phyloP scores from a whole-genome alignment of 2,888 invertebrate species.

The Chouioia cunea region DNA sequence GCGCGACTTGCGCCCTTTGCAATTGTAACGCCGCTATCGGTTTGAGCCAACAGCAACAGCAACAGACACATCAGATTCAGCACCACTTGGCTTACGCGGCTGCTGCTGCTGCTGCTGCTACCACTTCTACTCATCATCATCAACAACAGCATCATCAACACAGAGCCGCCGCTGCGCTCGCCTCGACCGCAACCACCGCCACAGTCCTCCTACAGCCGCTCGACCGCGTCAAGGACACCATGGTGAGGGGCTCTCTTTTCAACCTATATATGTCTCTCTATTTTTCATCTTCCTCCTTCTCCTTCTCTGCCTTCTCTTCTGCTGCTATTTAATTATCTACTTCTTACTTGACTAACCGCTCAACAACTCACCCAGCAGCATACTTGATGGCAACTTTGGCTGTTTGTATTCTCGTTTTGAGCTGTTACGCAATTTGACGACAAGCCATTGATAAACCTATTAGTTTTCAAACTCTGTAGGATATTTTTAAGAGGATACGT shows the following conservation, averaged over 20 bases:
- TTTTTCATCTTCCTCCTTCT: not conserved
- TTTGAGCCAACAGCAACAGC: conserved; percentile 45
- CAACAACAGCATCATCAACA: conserved; percentile 55
- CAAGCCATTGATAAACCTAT: too few relatives aligned
- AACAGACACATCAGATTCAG: conserved; percentile 20
- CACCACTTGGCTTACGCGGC: conserved; percentile 39
- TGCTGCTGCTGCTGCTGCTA: conserved; percentile 26
- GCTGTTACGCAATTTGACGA: too few relatives aligned
- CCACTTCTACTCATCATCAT: conserved; percentile 20
- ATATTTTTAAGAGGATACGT: too few relatives aligned
- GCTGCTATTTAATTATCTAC: not conserved
- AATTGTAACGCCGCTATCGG: conserved; percentile 55
- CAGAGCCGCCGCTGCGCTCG: conserved; percentile 46
- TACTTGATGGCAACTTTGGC: too few relatives aligned
- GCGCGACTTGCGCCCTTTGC: conserved; percentile 55
- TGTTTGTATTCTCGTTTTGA: too few relatives aligned
- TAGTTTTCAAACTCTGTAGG: too few relatives aligned
- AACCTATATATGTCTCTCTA: too few relatives aligned
- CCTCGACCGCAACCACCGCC: conserved; percentile 60
- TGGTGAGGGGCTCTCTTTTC: conserved; percentile 62
- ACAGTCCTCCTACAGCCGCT: conserved; percentile 65
- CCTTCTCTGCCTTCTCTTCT: not conserved
- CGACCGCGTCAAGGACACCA: conserved; percentile 66
- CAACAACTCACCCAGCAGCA: too few relatives aligned
- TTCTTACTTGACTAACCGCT: too few relatives aligned